Base-by-base conservation (phyloP, 2,888 invertebrate species). In the Latrodectus elegans region DNA sequence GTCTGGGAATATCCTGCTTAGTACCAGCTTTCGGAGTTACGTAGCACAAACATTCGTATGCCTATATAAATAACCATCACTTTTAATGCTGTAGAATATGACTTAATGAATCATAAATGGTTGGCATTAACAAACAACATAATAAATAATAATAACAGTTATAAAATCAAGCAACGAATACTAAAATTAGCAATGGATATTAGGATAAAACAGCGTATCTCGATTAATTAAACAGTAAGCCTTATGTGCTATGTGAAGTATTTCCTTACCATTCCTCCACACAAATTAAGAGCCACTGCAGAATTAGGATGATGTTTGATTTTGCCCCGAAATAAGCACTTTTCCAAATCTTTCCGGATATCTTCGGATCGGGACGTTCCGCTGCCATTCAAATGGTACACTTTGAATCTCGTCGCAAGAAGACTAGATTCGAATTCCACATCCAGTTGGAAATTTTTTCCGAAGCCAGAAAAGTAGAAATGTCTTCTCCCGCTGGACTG, bases 221-320 rank as follows among this genome's bases (percentile, higher is more conserved):
- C 64, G 15, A n/a, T n/a, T 70, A 70, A 70, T 2, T 8, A 6
- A 70, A 17, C 4, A 14, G 15, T 60, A 60, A 12, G 12, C 15
- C 15, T 49, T 8, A 73, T 22, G 6, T 38, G 4, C 6, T 38
- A 38, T 38, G 38, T 38, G 38, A 38, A 38, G 38, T 38, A 38
- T 38, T 1, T 38, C 4, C 38, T 72, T 38, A 86, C 86, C 86
- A 86, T 86, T 86, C 86, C 86, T 55, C 86, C 81, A 14, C 86
- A 86, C n/a, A 86, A 38, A 49, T 86, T 86, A 8, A 86, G 55
- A 9, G 86, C 86, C 53, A 77, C 65, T n/a, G 81, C 65, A 1
- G 86, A 81, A 8, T 70, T 22, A 0, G 71, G 65, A 8, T 70
- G 86, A 49, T 71, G 12, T 55, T 53, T 76, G 38, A 86, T 51